phyloP scores from a whole-genome alignment of 2,888 invertebrate genomes.

The Lepeophtheirus nordmannii region DNA sequence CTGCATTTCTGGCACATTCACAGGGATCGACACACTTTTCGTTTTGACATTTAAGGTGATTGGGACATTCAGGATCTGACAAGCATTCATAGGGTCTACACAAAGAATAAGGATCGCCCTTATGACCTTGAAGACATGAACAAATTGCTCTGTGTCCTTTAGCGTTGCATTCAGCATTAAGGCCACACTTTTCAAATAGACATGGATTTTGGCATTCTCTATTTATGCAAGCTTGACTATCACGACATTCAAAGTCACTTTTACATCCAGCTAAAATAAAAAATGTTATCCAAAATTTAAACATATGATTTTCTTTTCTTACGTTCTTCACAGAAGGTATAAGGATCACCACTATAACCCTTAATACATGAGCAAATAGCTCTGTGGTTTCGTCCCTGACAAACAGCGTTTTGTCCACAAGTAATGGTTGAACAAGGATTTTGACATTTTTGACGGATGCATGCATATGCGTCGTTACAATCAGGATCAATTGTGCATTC shows the following conservation, averaged over 20 bases:
- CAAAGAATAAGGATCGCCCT: conserved; percentile 54
- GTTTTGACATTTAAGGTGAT: conserved; percentile 58
- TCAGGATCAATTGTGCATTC: conserved; percentile 29
- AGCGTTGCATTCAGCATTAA: conserved; percentile 54
- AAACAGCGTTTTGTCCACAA: conserved; percentile 63
- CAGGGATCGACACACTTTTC: conserved; percentile 69
- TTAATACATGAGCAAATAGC: conserved; percentile 42
- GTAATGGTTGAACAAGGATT: conserved; percentile 49
- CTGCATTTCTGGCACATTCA: conserved; percentile 58
- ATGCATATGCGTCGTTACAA: conserved; percentile 44
- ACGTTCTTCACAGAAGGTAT: conserved; percentile 33
- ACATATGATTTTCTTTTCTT: not conserved
- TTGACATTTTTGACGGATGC: conserved; percentile 56
- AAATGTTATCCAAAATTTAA: conserved; percentile 42
- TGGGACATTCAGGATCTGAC: conserved; percentile 56
- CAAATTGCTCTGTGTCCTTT: conserved; percentile 57
- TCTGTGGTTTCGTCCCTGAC: conserved; percentile 47
- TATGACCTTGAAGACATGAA: conserved; percentile 53
- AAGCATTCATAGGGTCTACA: conserved; percentile 49
- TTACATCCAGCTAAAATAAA: conserved; percentile 51
- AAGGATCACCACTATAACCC: conserved; percentile 61
- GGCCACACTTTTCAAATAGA: conserved; percentile 45
- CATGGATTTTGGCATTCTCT: conserved; percentile 56
- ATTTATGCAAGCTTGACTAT: conserved; percentile 56
- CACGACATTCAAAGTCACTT: conserved; percentile 50